Percentiles rank a stretch among this genome's conserved stretches.
Evolutionary conservation across 2,113 vertebrate genomes (phyloP).

Genomic region (Oryctolagus cuniculus): mOryCun1.1 NC_091442.1:57878501-57879000

Average conservation of each 20-base stretch:
- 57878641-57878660: not conserved
- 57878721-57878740: conserved; percentile 14
- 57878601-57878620: not conserved
- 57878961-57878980: conserved; percentile 16
- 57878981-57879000: not conserved
- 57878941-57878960: not conserved
- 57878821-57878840: not conserved
- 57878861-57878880: not conserved
- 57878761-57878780: not conserved
- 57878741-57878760: not conserved
- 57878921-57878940: not conserved
- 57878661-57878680: not conserved
- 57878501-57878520: not conserved
- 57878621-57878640: not conserved
- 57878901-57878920: not conserved
- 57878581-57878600: not conserved
- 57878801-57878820: not conserved
- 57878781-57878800: not conserved
- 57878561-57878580: not conserved
- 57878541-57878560: not conserved
- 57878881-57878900: not conserved
- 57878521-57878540: not conserved
- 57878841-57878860: not conserved
- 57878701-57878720: not conserved
- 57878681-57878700: not conserved